phyloP scores from a whole-genome alignment of 2,113 vertebrate species.

The Mus musculus region GRCm39 chrX:103762501-103763000 shows the following conservation, averaged over 20 bases:
- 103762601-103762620: neutral
- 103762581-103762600: neutral
- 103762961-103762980: neutral
- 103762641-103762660: neutral
- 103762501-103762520: conserved; percentile 6
- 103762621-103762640: neutral
- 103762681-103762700: conserved; percentile 7
- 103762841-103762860: neutral
- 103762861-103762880: neutral
- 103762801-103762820: conserved; percentile 24
- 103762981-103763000: conserved; percentile 12
- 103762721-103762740: neutral
- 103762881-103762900: neutral
- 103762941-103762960: neutral
- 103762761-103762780: conserved; percentile 1
- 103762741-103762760: neutral
- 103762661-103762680: neutral
- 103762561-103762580: neutral
- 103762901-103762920: conserved; percentile 18
- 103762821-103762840: neutral
- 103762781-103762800: neutral
- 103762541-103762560: conserved; percentile 40
- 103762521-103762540: neutral
- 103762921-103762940: neutral
- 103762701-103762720: neutral